These are phyloP conservation scores for Anthonomus grandis DNA, from an alignment of 1,140 invertebrate genomes.

Conservation along the genomic window DNA sequence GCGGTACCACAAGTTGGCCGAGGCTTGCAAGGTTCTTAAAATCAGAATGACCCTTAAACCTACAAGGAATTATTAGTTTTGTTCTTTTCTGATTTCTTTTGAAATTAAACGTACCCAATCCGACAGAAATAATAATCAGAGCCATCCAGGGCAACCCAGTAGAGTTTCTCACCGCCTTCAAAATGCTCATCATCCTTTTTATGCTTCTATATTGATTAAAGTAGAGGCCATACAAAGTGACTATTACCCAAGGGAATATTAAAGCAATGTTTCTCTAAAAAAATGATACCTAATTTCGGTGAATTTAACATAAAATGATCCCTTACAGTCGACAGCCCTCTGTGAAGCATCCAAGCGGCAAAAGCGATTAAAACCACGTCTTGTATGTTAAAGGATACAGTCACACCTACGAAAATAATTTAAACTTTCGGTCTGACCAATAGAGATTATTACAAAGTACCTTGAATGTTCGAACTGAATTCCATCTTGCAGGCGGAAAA, in stretches of 20 bases:
- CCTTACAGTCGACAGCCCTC: slow-evolving; percentile 26
- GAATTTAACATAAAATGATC: neutral
- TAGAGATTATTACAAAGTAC: slow-evolving; percentile 8
- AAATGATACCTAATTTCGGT: neutral
- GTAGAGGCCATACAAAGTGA: slow-evolving; percentile 27
- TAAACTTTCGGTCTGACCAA: neutral
- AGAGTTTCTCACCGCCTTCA: slow-evolving; percentile 22
- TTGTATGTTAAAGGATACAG: slow-evolving; percentile 29
- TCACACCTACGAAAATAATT: slow-evolving; percentile 18
- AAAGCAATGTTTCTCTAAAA: slow-evolving; percentile 30
- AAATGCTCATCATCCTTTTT: slow-evolving; percentile 21
- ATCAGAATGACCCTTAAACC: slow-evolving; percentile 29
- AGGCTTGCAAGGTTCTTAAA: slow-evolving; percentile 31
- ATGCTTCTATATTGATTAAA: slow-evolving; percentile 33
- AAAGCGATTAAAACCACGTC: slow-evolving; percentile 26
- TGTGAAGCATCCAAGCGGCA: slow-evolving; percentile 29
- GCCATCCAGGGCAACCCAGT: slow-evolving; percentile 29
- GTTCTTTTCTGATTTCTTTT: too few species aligned
- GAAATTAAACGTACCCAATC: slow-evolving; percentile 24
- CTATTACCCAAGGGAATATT: slow-evolving; percentile 29
- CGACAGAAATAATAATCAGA: slow-evolving; percentile 22
- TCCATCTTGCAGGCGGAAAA: slow-evolving; percentile 31
- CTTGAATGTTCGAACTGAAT: slow-evolving; percentile 25
- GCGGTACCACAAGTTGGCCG: slow-evolving; percentile 33
- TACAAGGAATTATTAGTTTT: too few species aligned